These are phyloP conservation scores for Pithys albifrons DNA, from an alignment of 2,113 vertebrate genomes.

Conservation along the genomic window DNA sequence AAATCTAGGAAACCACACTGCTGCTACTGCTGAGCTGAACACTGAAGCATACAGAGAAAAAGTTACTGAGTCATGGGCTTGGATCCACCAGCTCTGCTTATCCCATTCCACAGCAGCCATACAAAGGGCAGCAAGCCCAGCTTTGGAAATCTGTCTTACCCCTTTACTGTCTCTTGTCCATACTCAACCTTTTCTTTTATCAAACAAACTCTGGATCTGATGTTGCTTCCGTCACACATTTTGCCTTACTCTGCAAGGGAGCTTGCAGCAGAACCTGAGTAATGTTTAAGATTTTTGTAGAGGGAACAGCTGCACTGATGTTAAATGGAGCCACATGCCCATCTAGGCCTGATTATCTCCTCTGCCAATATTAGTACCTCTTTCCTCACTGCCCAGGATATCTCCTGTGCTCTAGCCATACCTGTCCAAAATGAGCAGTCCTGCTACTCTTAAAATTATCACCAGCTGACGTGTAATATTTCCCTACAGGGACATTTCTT, in stretches of 20 bases:
- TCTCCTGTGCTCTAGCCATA: background rate
- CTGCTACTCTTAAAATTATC: background rate
- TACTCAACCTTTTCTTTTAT: background rate
- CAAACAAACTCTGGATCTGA: background rate
- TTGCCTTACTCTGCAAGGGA: background rate
- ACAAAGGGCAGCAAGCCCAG: background rate
- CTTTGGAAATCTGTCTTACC: background rate
- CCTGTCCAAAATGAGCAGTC: background rate
- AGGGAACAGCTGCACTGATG: background rate
- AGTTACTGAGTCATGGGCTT: background rate
- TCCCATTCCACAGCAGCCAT: background rate
- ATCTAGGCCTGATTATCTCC: background rate
- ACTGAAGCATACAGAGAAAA: background rate
- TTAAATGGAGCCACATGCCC: background rate
- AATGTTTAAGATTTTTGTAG: background rate
- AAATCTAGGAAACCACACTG: background rate
- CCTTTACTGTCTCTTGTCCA: background rate
- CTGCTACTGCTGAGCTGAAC: rapidly evolving
- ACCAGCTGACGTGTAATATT: background rate
- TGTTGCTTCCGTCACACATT: background rate
- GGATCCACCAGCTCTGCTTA: background rate
- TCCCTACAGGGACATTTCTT: background rate
- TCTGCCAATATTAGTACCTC: background rate
- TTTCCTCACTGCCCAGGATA: background rate
- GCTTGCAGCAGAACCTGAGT: background rate